Percentiles rank a stretch among this genome's conserved stretches.
phyloP scores from a whole-genome alignment of 2,113 vertebrate genomes.

The Polyodon spathula region DNA sequence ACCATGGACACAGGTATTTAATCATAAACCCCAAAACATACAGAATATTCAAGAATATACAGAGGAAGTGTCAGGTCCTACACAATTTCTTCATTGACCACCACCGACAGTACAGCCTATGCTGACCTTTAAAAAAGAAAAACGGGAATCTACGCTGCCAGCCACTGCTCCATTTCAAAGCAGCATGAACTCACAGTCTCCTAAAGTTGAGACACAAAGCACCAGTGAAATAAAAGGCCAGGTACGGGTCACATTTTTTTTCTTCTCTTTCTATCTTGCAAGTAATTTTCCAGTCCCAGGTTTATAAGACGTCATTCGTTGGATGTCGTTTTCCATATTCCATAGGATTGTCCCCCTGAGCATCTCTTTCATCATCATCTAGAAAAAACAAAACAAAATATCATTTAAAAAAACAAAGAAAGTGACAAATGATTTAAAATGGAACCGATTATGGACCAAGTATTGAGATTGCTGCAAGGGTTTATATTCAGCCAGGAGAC shows the following conservation, averaged over 20 bases:
- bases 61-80: conserved; percentile 6
- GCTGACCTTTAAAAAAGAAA: conserved; percentile 1
- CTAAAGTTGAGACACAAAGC: conserved; percentile 3
- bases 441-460: no score
- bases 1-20: conserved; percentile 7
- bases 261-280: conserved; percentile 4
- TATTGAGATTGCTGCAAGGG: no score
- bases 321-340: conserved; percentile 82
- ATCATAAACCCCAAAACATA: conserved; percentile 16
- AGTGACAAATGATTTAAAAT: conserved; percentile 25
- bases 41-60: conserved; percentile 19
- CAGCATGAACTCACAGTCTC: conserved; percentile 1
- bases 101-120: background rate
- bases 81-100: background rate
- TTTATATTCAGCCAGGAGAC: no score
- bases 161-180: background rate
- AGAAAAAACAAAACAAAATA: conserved; percentile 26
- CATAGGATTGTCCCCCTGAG: conserved; percentile 73
- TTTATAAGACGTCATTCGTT: conserved; percentile 73
- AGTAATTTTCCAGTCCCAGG: conserved; percentile 4
- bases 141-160: background rate
- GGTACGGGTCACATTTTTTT: background rate
- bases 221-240: conserved; percentile 14
- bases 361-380: conserved; percentile 91
- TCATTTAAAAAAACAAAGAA: conserved; percentile 9